Evolutionary conservation across 2,797 vertebrate genomes (phyloP), one percentile per base, ranked within the genome.

Genomic region (Ispidina lecontei): DNA sequence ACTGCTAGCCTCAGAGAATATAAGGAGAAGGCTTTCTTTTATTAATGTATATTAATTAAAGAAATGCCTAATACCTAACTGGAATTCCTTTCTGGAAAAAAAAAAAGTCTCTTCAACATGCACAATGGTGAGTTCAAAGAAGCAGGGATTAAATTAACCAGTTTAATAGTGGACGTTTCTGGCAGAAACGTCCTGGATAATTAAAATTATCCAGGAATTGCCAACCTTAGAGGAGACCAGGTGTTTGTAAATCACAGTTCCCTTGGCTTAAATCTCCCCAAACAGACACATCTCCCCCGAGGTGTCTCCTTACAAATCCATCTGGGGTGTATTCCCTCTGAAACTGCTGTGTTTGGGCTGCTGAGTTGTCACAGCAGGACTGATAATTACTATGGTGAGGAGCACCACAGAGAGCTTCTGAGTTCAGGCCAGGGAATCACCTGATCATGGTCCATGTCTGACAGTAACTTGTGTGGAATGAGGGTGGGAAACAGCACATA

Each of bases 21-120:
- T 76, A 56, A 78, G 74, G 51, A 77, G 68, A 84, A 76, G 44
- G 2, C 26, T 88, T 81, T 86, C 63, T 77, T 84, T 91, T 88
- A 76, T 94, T 91, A 84, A 52, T 84, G 56, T 64, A 17, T 84
- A 89, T 91, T 91, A 95, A 93, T 93, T 95, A 96, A 92, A 95
- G 52, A 78, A 89, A 63, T 62, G 26, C 26, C 19, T 68, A 86
- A 77, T 43, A 86, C 31, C 54, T 76, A 35, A 37, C 82, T 76
- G 64, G 33, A 88, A 90, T 91, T 91, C 31, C 54, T 79, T 46
- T 73, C 58, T 72, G 65, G 4, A 14, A 19, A 46, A 60, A 76
- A 22, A 10, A 7, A 46, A 73, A 25, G 69, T 87, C 54, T 58
- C 20, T 25, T 64, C 79, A 82, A 78, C 14, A 21, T 49, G n/a